Conservation (phyloP, 1,140 invertebrate genomes). For the Lepidurus apus region DNA sequence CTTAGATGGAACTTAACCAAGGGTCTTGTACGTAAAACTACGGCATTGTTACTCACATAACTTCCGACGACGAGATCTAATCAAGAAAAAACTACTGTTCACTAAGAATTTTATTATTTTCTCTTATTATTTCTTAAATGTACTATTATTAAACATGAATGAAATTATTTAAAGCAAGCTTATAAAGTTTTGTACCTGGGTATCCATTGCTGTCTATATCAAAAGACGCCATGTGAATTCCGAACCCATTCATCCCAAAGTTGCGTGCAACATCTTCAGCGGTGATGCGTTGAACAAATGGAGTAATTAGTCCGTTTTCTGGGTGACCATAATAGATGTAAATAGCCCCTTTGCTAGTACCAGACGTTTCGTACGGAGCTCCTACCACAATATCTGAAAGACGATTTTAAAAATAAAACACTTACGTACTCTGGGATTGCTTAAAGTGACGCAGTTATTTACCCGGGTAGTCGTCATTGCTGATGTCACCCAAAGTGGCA, state of each 20-base stretch:
- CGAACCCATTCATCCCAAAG: constrained; percentile 44
- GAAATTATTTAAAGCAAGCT: too few species aligned
- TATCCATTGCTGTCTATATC: constrained; percentile 47
- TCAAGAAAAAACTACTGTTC: constrained; percentile 34
- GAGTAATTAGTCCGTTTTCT: constrained; percentile 10
- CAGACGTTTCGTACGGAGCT: constrained; percentile 50
- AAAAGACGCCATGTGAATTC: constrained; percentile 40
- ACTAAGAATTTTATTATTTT: neutral
- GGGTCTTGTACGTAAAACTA: constrained; percentile 1
- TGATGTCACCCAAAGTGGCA: constrained; percentile 47
- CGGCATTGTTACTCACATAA: neutral
- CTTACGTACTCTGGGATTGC: too few species aligned
- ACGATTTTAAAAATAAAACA: neutral
- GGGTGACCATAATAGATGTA: constrained; percentile 52
- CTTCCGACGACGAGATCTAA: constrained; percentile 27
- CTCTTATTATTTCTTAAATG: too few species aligned
- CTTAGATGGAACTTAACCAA: neutral
- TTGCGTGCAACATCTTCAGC: constrained; percentile 30
- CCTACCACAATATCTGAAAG: constrained; percentile 50
- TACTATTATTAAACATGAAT: too few species aligned
- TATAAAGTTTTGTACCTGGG: constrained; percentile 38
- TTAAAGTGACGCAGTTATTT: neutral
- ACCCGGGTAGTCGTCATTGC: constrained; percentile 49
- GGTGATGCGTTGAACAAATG: constrained; percentile 34
- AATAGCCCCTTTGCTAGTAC: constrained; percentile 45